Evolutionary conservation across 2,888 invertebrate genomes (phyloP).

Genomic region (Rhabditophanes sp.): DNA sequence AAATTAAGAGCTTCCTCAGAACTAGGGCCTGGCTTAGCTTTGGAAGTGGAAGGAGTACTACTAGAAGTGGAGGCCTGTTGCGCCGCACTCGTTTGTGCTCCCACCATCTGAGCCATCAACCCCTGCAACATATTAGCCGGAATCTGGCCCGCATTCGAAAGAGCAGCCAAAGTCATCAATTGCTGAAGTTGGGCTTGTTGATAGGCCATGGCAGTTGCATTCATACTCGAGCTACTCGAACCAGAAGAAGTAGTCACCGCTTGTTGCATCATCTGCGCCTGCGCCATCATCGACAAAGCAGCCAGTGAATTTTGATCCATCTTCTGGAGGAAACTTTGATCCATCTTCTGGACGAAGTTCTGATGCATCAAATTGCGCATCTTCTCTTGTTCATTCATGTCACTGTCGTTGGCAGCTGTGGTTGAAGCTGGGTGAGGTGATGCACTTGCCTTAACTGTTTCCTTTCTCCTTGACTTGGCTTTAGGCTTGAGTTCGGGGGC

Average conservation of each 20-base stretch:
- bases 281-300: constrained; percentile 1
- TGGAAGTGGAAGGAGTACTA: too few species aligned
- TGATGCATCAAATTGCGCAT: constrained; percentile 35
- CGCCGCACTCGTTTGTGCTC: too few species aligned
- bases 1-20: too few species aligned
- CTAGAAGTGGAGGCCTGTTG: too few species aligned
- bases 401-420: constrained; percentile 4
- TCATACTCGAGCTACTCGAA: too few species aligned
- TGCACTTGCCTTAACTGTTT: neutral
- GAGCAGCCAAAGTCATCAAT: constrained; percentile 5
- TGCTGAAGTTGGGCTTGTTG: constrained; percentile 1
- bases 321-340: neutral
- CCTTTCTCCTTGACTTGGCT: neutral
- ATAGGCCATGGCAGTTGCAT: too few species aligned
- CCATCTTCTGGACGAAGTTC: constrained; percentile 20
- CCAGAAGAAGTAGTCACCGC: too few species aligned
- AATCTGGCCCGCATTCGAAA: too few species aligned
- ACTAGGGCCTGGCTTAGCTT: too few species aligned
- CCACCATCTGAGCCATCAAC: too few species aligned
- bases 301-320: neutral
- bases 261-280: too few species aligned
- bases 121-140: too few species aligned
- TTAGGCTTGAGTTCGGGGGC: constrained; percentile 1
- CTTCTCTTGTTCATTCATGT: constrained; percentile 19
- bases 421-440: constrained; percentile 8